A percentile compares a stretch with the other conserved stretches of the same genome.
Evolutionary conservation across 2,797 vertebrate species (phyloP).

Genomic region (Melanitta fusca): DNA sequence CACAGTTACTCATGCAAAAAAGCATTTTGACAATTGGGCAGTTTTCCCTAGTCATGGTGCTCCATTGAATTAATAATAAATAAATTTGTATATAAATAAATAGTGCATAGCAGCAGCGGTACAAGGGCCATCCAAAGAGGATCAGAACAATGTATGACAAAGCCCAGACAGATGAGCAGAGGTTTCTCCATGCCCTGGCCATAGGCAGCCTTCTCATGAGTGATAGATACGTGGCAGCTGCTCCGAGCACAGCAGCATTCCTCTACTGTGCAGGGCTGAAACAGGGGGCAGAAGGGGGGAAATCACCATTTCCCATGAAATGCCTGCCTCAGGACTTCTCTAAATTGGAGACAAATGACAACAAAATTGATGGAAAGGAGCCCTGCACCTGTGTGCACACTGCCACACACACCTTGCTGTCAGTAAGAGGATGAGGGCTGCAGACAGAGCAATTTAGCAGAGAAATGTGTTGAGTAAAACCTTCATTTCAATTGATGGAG

Average conservation of each 20-base stretch:
- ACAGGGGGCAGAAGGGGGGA: rapidly evolving
- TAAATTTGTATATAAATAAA: not conserved
- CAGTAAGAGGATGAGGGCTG: not conserved
- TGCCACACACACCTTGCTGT: not conserved
- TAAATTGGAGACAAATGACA: not conserved
- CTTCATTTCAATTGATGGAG: not conserved
- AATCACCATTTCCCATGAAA: not conserved
- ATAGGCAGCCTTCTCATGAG: not conserved
- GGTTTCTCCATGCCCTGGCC: not conserved
- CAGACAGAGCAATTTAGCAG: not conserved
- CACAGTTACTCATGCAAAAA: not conserved
- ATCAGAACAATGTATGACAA: not conserved
- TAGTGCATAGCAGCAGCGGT: rapidly evolving
- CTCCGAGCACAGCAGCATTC: not conserved
- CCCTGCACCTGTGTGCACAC: not conserved
- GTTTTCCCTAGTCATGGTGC: not conserved
- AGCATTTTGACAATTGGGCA: not conserved
- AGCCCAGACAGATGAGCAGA: not conserved
- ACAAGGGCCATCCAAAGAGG: not conserved
- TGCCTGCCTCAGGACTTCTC: not conserved
- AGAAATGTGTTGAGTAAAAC: rapidly evolving
- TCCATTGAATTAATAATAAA: not conserved
- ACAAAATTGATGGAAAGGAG: not conserved
- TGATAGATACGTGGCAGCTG: not conserved
- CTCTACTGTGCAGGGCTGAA: not conserved